A percentile compares a stretch with the other conserved stretches of the same genome.
phyloP scores from a whole-genome alignment of 2,113 vertebrate genomes.

The Podilymbus podiceps region DNA sequence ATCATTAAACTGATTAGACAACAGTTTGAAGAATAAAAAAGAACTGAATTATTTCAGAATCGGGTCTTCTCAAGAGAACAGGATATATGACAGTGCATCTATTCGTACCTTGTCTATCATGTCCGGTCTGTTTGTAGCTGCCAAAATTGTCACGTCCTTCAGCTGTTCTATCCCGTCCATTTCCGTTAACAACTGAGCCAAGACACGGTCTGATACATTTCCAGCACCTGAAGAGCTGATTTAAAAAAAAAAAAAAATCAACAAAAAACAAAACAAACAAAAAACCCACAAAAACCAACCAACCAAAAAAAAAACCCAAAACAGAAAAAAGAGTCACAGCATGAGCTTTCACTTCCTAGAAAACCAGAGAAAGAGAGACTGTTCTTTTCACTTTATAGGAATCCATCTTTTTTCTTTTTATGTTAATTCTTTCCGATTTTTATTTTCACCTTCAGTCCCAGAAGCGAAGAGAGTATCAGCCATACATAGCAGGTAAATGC shows the following conservation, averaged over 20 bases:
- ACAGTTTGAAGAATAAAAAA: neutral
- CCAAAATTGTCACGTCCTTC: conserved; percentile 90
- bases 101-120: conserved; percentile 94
- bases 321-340: neutral
- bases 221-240: conserved; percentile 84
- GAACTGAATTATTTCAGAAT: neutral
- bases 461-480: neutral
- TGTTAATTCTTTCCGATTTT: neutral
- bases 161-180: conserved; percentile 97
- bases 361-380: neutral
- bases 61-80: neutral
- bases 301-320: no score
- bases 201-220: conserved; percentile 89
- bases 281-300: no score
- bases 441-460: neutral
- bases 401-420: neutral
- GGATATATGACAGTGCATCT: neutral
- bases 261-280: neutral
- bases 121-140: conserved; percentile 96
- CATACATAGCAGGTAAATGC: neutral
- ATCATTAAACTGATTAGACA: neutral
- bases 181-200: conserved; percentile 96
- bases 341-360: neutral
- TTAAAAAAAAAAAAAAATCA: neutral
- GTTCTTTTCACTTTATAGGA: neutral